Percentiles rank a stretch among this genome's conserved stretches.
Conservation (phyloP, 2,888 invertebrate species). For the Pinctada fucata region DNA sequence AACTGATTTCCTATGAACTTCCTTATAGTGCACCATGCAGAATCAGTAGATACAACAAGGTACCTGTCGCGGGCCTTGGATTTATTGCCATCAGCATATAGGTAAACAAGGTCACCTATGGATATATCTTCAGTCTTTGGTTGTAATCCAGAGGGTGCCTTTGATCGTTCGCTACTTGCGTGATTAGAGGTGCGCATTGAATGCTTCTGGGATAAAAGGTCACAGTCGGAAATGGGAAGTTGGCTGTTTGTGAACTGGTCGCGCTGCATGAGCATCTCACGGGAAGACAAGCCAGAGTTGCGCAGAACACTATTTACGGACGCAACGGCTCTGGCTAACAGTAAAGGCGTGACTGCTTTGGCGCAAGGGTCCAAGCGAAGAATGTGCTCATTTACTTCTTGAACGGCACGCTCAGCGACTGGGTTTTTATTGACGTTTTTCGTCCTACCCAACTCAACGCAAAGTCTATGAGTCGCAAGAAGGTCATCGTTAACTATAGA, state of each 20-base stretch:
- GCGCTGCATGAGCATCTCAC: constrained; percentile 6
- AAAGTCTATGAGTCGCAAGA: neutral
- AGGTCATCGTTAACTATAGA: neutral
- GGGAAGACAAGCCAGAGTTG: neutral
- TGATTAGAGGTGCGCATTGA: neutral
- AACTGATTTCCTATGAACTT: no score
- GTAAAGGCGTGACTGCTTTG: neutral
- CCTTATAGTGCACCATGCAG: no score
- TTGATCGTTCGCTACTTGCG: neutral
- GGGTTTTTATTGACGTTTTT: constrained; percentile 22
- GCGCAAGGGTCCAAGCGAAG: neutral
- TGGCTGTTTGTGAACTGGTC: constrained; percentile 16
- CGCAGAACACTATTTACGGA: constrained; percentile 13
- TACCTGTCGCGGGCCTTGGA: no score
- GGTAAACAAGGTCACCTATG: no score
- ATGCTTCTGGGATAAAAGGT: neutral
- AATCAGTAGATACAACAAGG: no score
- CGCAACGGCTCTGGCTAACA: neutral
- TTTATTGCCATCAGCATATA: no score
- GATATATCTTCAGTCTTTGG: no score
- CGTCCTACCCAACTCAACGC: neutral
- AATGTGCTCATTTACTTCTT: constrained; percentile 9
- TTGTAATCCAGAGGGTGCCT: no score
- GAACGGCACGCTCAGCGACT: constrained; percentile 7
- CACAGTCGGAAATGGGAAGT: constrained; percentile 12